A percentile compares a stretch with the other conserved stretches of the same genome.
phyloP scores from a whole-genome alignment of 2,888 invertebrate genomes.

The Marasmarcha lunaedactyla region DNA sequence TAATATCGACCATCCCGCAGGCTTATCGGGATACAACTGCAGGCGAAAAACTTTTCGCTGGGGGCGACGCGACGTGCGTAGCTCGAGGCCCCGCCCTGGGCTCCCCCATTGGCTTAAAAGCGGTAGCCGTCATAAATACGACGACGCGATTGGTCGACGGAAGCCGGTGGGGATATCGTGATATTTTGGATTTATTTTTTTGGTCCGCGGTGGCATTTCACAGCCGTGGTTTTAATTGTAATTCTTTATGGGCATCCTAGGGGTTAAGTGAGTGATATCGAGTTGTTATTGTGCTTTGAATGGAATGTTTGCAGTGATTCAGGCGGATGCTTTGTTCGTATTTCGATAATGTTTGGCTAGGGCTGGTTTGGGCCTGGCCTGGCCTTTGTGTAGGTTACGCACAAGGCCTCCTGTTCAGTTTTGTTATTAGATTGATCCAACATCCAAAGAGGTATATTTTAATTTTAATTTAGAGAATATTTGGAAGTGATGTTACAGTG shows the following conservation, averaged over 20 bases:
- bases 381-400: slow-evolving; percentile 27
- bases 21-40: slow-evolving; percentile 70
- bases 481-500: too few species aligned
- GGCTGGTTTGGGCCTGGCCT: slow-evolving; percentile 21
- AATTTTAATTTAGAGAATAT: too few species aligned
- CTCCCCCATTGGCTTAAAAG: slow-evolving; percentile 51
- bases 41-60: slow-evolving; percentile 69
- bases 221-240: slow-evolving; percentile 63
- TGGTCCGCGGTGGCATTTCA: slow-evolving; percentile 52
- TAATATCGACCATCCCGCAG: slow-evolving; percentile 65
- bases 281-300: slow-evolving; percentile 29
- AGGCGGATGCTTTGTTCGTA: slow-evolving; percentile 22
- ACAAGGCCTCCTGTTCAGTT: slow-evolving; percentile 22
- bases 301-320: slow-evolving; percentile 9
- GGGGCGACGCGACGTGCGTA: slow-evolving; percentile 62
- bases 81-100: slow-evolving; percentile 65
- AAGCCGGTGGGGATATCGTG: slow-evolving; percentile 45
- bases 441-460: not conserved
- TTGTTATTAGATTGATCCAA: not conserved
- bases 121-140: slow-evolving; percentile 38
- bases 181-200: slow-evolving; percentile 67
- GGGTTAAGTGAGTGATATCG: slow-evolving; percentile 58
- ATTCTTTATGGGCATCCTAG: slow-evolving; percentile 65
- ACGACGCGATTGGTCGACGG: slow-evolving; percentile 53
- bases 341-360: slow-evolving; percentile 30